A percentile compares a stretch with the other conserved stretches of the same genome.
Evolutionary conservation across 2,797 vertebrate genomes (phyloP).

Genomic region (Enteromius anoplus): DNA sequence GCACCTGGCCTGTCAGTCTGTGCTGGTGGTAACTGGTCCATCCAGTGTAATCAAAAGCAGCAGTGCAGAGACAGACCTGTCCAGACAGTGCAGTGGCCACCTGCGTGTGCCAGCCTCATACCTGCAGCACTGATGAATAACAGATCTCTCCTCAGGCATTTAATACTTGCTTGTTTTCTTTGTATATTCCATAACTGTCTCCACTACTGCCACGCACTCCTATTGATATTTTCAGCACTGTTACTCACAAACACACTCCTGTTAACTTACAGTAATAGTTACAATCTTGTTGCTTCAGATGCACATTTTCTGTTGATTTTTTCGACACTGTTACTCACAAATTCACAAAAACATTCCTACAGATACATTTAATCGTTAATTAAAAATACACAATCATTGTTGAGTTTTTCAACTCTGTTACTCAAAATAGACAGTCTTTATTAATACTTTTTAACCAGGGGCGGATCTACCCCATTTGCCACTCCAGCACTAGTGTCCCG

Average conservation of each 20-base stretch:
- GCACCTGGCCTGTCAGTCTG: constrained; percentile 48
- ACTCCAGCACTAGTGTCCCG: too few species aligned
- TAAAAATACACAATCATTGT: neutral
- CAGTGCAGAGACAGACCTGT: constrained; percentile 47
- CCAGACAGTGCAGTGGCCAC: constrained; percentile 53
- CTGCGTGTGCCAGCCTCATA: constrained; percentile 56
- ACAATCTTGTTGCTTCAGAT: neutral
- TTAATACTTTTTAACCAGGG: neutral
- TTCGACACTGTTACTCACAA: neutral
- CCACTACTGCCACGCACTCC: neutral
- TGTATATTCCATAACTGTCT: neutral
- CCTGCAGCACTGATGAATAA: constrained; percentile 57
- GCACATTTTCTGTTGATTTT: neutral
- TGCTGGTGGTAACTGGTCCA: constrained; percentile 32
- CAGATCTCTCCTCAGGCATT: constrained; percentile 50
- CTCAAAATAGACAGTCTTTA: neutral
- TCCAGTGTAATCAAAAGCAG: constrained; percentile 43
- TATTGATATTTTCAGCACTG: neutral
- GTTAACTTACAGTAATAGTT: neutral
- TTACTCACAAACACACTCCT: neutral
- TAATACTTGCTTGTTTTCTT: constrained; percentile 27
- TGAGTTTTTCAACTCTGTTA: neutral
- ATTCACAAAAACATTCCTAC: neutral
- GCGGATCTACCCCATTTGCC: too few species aligned
- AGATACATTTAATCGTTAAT: neutral